Evolutionary conservation across 2,113 vertebrate genomes (phyloP).

Genomic region (Pseudopipra pipra): DNA sequence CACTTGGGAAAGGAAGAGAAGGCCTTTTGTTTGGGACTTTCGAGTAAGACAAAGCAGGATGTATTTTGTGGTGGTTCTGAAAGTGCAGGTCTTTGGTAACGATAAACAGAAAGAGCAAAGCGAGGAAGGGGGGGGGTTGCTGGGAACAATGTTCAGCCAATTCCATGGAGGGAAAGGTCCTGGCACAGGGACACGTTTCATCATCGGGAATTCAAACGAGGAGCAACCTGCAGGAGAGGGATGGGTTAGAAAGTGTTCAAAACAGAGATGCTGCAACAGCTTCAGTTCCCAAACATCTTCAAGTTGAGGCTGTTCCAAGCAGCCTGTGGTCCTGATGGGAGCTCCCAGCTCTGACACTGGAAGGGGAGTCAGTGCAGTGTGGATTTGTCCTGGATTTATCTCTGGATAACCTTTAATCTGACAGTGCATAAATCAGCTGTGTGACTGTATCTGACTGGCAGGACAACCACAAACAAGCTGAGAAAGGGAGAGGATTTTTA

Average conservation of each 20-base stretch:
- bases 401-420: not conserved
- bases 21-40: not conserved
- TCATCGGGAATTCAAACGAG: constrained; percentile 97
- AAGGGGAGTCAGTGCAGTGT: too few species aligned
- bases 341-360: not conserved
- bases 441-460: not conserved
- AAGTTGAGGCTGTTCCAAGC: not conserved
- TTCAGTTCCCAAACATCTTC: not conserved
- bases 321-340: not conserved
- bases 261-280: not conserved
- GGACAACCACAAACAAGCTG: not conserved
- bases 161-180: not conserved
- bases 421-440: too few species aligned
- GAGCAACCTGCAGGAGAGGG: constrained; percentile 83
- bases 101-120: constrained; percentile 38
- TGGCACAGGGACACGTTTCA: not conserved
- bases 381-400: not conserved
- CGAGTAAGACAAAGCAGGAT: constrained; percentile 33
- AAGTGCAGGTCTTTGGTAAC: constrained; percentile 84
- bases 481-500: not conserved
- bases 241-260: not conserved
- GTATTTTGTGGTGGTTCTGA: constrained; percentile 57
- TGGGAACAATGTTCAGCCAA: not conserved
- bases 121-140: not conserved
- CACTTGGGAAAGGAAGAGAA: not conserved